Evolutionary conservation across 2,888 invertebrate genomes (phyloP).

Genomic region (Vesta saturnalis): DNA sequence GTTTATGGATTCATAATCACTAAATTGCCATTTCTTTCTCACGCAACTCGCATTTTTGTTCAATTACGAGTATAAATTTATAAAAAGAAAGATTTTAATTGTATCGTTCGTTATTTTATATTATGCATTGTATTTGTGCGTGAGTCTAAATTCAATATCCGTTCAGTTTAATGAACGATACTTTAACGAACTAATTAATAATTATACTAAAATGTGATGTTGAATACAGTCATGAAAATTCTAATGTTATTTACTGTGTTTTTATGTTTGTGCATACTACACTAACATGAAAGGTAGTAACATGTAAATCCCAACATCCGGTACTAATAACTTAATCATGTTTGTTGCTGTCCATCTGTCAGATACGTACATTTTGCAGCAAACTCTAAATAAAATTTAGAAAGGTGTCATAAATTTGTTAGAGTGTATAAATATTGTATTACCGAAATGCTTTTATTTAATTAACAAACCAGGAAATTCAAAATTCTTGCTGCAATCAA

Average conservation of each 20-base stretch:
- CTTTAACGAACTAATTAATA: slow-evolving; percentile 1
- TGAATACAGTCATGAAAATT: background rate
- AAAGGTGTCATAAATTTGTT: background rate
- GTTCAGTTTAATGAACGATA: background rate
- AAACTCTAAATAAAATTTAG: slow-evolving; percentile 21
- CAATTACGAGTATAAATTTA: no score
- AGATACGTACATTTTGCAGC: slow-evolving; percentile 17
- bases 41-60: no score
- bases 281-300: slow-evolving; percentile 14
- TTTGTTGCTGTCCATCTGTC: slow-evolving; percentile 33
- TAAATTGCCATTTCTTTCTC: no score
- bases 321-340: slow-evolving; percentile 39
- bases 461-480: no score
- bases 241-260: slow-evolving; percentile 22
- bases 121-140: no score
- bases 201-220: background rate
- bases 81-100: no score
- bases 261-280: background rate
- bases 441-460: background rate
- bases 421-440: no score
- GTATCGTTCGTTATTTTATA: no score
- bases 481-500: no score
- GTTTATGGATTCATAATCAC: no score
- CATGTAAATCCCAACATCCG: slow-evolving; percentile 20
- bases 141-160: background rate